Evolutionary conservation across 2,113 vertebrate species (phyloP), one percentile per base, ranked within the genome.

Genomic region (Etheostoma spectabile): DNA sequence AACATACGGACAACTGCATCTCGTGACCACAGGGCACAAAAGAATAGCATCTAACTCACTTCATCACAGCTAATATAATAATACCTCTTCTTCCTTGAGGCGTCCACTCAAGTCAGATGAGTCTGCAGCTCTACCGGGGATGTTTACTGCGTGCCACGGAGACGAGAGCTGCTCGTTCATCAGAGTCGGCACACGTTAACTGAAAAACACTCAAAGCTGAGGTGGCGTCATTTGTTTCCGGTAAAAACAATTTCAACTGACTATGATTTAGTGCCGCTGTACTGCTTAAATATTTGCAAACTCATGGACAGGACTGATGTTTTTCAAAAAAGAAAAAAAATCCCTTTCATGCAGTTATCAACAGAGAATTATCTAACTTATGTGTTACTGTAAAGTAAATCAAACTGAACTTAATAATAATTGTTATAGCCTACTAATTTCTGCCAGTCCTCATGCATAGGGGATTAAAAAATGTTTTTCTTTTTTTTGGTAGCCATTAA

Each of bases 11-110:
- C 70, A 51, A 14, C 27, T 27, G 21, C 24, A 49, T 19, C 22
- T 53, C 52, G 61, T 19, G 24, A 52, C 12, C 65, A 66, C 24
- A 35, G 30, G 49, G 24, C 65, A 71, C 42, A 38, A 48, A 60
- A 61, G 27, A 79, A 66, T 8, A 63, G 62, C 51, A 74, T 72
- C 64, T 12, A 53, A 57, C 22, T 85, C 64, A 52, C 61, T 72
- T 80, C 73, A 83, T 80, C 82, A 74, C 68, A 87, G 60, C 38
- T 78, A 71, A 72, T 78, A 79, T 78, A 85, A 80, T 83, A 83
- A 82, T 80, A 74, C 65, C 53, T 19, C 38, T 67, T 42, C 0
- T 48, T 27, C 61, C 87, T 83, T n/a, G 3, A 70, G 80, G 83
- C 62, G 7, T 69, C 73, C 35, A 13, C 73, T 76, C 52, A 74